Percentiles rank a stretch among this genome's conserved stretches.
Conservation (phyloP, 2,888 invertebrate species). For the Aethes cnicana region DNA sequence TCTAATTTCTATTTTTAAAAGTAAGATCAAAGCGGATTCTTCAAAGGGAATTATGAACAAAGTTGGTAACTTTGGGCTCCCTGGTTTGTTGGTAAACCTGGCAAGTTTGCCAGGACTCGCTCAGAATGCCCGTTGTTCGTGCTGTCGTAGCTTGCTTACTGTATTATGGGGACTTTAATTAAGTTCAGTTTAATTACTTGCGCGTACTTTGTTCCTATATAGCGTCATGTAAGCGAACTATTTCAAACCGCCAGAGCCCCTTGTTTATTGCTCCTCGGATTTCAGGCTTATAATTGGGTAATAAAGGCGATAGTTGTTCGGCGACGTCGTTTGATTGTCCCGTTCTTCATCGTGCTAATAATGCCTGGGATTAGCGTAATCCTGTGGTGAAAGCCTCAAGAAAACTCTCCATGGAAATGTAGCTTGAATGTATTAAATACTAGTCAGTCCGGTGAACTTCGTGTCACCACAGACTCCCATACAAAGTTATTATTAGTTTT, state of each 20-base stretch:
- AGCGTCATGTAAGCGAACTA: slow-evolving; percentile 33
- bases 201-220: slow-evolving; percentile 37
- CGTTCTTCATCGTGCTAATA: slow-evolving; percentile 26
- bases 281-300: slow-evolving; percentile 14
- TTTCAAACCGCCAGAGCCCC: slow-evolving; percentile 26
- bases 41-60: slow-evolving; percentile 68
- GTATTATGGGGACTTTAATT: slow-evolving; percentile 59
- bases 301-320: slow-evolving; percentile 15
- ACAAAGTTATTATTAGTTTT: no score
- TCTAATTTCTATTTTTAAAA: slow-evolving; percentile 39
- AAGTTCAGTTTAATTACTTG: slow-evolving; percentile 59
- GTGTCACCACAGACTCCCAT: no score
- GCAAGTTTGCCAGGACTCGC: slow-evolving; percentile 46
- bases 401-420: not conserved
- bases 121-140: slow-evolving; percentile 45
- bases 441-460: no score
- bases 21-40: slow-evolving; percentile 47
- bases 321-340: slow-evolving; percentile 1
- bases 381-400: slow-evolving; percentile 10
- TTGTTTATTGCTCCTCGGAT: slow-evolving; percentile 26
- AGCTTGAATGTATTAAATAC: no score
- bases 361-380: slow-evolving; percentile 16
- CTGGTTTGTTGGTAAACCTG: slow-evolving; percentile 62
- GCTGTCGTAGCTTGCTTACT: slow-evolving; percentile 41
- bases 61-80: slow-evolving; percentile 62